Base-by-base conservation (phyloP, 1,140 invertebrate genomes). In the Onthophagus taurus region DNA sequence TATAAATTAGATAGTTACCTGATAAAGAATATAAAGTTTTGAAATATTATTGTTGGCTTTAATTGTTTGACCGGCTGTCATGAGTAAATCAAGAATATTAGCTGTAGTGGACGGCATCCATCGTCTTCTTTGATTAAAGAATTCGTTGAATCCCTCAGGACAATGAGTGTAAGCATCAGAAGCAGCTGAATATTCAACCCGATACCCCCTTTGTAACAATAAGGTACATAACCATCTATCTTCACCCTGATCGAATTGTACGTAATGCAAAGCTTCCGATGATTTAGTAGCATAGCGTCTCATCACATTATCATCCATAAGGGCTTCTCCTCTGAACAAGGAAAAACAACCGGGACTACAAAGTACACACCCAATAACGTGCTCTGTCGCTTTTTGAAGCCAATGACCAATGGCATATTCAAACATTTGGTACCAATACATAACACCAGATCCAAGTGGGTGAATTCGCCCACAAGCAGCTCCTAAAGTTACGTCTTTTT, bases 361-460 rank as follows among this genome's bases (percentile, higher is more conserved):
- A 4, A 91, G 72, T 2, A 91, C 88, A 61, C 86, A 90, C 2
- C 80, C 88, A 55, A 89, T 88, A 55, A 89, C 85, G 58, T 94
- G 89, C 63, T 94, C 90, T 0, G 90, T 91, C 11, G 90, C 85
- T 62, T 94, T 94, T 69, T 94, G 90, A 31, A 94, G 75, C 90
- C 90, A 94, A 74, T 94, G 90, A 31, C 86, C 88, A 56, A 94
- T 83, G 3, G 90, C 89, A 57, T 94, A 94, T 65, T 94, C 90
- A 57, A 94, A 94, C 59, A 85, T 83, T 65, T 94, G 90, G 56
- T 93, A 92, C 89, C 88, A 94, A 13, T 89, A 84, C 79, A 94
- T 88, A 2, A 85, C 81, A 44, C 89, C 87, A 47, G 76, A 75
- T 4, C 90, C 90, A 44, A 91, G 75, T 0, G 91, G 90, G 74